Evolutionary conservation across 2,888 invertebrate genomes (phyloP), one percentile per base, ranked within the genome.

Genomic region (Parochlus steinenii): DNA sequence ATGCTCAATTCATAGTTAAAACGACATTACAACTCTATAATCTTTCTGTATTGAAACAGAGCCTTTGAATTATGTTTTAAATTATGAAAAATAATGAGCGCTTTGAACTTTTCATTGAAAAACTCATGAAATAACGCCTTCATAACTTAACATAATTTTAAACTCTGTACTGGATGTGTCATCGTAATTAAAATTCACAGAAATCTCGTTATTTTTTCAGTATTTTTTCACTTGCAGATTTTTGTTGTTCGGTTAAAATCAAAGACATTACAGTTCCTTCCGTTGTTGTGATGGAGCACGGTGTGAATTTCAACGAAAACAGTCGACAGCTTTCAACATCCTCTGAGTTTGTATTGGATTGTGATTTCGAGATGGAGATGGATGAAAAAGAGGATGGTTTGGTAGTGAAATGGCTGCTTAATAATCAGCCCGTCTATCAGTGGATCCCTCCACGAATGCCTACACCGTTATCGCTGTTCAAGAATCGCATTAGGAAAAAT

Each of bases 381-480:
- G 40, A 48, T 35, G 58, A 58, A 43, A n/a, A n/a, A n/a, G n/a
- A n/a, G n/a, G 54, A 54, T 43, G 58, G 58, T 38, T 55, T 58
- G 41, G 59, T 59, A 26, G 46, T 58, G 29, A 58, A 58, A 48
- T 58, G 58, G 58, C 48, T 58, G 41, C 52, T 59, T 39, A 58
- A 58, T 44, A 56, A 56, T 44, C 51, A 55, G 41, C 53, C 52
- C 39, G 56, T 59, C 45, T 58, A 59, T 44, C 59, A 59, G 40
- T 58, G 59, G 59, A 59, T 58, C 45, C 56, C 56, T 39, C 52
- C 54, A 40, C 55, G 54, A 20, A 55, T 55, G 44, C 56, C 58
- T 38, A 55, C 52, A 42, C 36, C 59, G 44, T 51, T 58, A 55
- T 56, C 57, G 42, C 49, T 52, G 43, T 56, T 58, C 55, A 58